Conservation (phyloP, 1,140 invertebrate genomes). For the Drosophila ogumai region DNA sequence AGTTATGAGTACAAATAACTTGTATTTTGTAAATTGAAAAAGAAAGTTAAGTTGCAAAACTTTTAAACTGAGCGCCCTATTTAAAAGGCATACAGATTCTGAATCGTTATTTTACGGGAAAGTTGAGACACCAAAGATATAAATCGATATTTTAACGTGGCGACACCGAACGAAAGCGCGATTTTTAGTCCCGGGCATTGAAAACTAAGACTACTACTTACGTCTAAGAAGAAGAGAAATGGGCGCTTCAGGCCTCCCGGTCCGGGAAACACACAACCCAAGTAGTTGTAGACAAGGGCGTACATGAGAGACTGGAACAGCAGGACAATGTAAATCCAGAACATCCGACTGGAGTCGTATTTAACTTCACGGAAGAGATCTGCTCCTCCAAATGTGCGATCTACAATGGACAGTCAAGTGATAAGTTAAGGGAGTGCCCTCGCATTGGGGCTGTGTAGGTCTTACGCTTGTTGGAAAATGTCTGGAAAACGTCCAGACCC, state of each 20-base stretch:
- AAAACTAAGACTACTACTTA: conserved; percentile 15
- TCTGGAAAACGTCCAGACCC: conserved; percentile 70
- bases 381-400: conserved; percentile 46
- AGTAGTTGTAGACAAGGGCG: conserved; percentile 72
- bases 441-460: neutral
- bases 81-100: neutral
- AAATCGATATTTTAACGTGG: neutral
- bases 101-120: neutral
- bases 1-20: no score
- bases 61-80: no score
- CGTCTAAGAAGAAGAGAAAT: conserved; percentile 72
- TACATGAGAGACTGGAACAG: conserved; percentile 67
- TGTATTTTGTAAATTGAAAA: no score
- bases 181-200: no score
- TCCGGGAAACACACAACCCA: conserved; percentile 75
- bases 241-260: conserved; percentile 71
- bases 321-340: conserved; percentile 62
- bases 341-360: conserved; percentile 56
- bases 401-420: conserved; percentile 23
- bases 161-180: neutral
- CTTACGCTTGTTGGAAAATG: conserved; percentile 78
- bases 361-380: conserved; percentile 68
- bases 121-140: neutral
- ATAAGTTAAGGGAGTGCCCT: neutral
- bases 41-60: no score